These are phyloP conservation scores for Lemur catta DNA, from an alignment of 2,797 vertebrate genomes.

Conservation along the genomic window DNA sequence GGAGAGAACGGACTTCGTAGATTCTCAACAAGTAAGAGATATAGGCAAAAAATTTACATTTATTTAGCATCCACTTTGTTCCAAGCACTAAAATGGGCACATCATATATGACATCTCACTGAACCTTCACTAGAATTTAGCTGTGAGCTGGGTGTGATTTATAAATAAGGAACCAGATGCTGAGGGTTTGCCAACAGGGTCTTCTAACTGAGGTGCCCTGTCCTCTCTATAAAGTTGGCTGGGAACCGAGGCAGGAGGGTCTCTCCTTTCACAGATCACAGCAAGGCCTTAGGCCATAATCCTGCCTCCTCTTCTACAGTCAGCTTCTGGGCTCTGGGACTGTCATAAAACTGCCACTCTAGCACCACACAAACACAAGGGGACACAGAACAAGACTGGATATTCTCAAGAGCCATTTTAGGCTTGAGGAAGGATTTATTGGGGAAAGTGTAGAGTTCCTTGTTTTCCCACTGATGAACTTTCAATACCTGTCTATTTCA, in stretches of 20 bases:
- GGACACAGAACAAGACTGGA: background rate
- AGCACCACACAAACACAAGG: conserved; percentile 23
- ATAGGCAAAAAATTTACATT: background rate
- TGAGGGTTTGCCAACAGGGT: background rate
- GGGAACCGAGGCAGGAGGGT: background rate
- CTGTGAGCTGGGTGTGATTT: background rate
- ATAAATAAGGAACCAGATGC: background rate
- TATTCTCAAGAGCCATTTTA: background rate
- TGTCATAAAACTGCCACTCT: background rate
- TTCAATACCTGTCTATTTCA: conserved; percentile 62
- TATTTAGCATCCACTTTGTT: background rate
- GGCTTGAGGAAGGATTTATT: conserved; percentile 57
- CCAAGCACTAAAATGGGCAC: background rate
- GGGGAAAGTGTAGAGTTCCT: conserved; percentile 50
- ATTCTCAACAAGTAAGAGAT: background rate
- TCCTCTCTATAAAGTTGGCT: background rate
- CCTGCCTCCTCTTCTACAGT: background rate
- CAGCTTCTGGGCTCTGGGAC: background rate
- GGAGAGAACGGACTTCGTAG: background rate
- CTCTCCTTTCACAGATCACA: background rate
- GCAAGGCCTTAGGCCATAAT: background rate
- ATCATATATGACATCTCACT: background rate
- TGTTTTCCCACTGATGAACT: conserved; percentile 63
- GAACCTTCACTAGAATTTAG: background rate
- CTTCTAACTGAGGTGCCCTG: background rate